Evolutionary conservation across 2,888 invertebrate species (phyloP).

Genomic region (Mystacides longicornis): DNA sequence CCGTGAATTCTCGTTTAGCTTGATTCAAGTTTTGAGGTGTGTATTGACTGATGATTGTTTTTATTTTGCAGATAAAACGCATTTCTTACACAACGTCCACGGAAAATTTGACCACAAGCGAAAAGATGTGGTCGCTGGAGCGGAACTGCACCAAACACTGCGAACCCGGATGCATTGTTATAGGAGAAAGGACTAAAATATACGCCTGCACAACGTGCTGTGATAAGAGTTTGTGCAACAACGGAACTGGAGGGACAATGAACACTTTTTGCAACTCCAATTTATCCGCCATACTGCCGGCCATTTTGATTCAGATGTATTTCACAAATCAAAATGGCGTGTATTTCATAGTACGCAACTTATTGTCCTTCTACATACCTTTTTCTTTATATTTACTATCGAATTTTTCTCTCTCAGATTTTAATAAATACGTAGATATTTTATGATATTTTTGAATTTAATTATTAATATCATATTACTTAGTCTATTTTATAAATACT

Average conservation of each 20-base stretch:
- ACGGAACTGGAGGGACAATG: constrained; percentile 49
- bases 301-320: constrained; percentile 12
- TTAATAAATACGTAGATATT: constrained; percentile 6
- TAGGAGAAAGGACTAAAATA: constrained; percentile 81
- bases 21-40: too few relatives aligned
- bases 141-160: constrained; percentile 77
- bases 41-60: too few relatives aligned
- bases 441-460: constrained; percentile 13
- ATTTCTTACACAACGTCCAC: constrained; percentile 78
- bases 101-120: constrained; percentile 67
- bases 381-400: constrained; percentile 8
- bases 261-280: constrained; percentile 10
- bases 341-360: background rate
- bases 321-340: constrained; percentile 10
- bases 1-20: too few relatives aligned
- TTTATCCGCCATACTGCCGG: constrained; percentile 13
- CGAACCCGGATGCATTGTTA: constrained; percentile 81
- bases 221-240: constrained; percentile 69
- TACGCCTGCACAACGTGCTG: constrained; percentile 85
- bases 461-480: background rate
- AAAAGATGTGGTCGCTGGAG: constrained; percentile 77
- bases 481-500: background rate
- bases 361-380: background rate
- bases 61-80: constrained; percentile 59
- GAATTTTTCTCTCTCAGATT: constrained; percentile 4